Conservation (phyloP, 2,113 vertebrate species). For the Tenebrosternarchus preto region DNA sequence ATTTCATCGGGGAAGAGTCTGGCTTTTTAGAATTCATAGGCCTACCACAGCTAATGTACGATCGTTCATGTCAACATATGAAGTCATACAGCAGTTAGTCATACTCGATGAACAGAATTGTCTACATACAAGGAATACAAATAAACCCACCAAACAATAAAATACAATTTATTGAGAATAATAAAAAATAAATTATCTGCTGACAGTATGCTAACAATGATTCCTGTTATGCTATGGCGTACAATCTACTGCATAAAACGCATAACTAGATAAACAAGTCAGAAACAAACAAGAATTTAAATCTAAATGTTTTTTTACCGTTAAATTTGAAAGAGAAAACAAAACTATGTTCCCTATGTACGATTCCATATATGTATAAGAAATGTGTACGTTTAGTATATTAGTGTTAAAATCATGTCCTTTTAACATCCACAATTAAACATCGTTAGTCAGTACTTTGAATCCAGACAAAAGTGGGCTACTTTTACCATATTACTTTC, state of each 20-base stretch:
- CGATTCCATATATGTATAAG: not conserved
- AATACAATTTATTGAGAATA: constrained; percentile 93
- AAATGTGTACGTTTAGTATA: constrained; percentile 4
- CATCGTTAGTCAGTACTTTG: not conserved
- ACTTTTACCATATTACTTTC: not conserved
- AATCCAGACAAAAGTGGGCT: constrained; percentile 1
- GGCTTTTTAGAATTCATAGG: too few relatives aligned
- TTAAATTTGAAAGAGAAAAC: constrained; percentile 8
- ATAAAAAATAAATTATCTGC: constrained; percentile 98
- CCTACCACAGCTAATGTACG: too few relatives aligned
- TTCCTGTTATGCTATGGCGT: constrained; percentile 5
- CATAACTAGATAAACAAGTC: not conserved
- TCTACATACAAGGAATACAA: not conserved
- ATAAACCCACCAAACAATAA: constrained; percentile 76
- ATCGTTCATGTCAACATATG: too few relatives aligned
- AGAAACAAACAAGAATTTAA: not conserved
- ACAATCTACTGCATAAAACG: constrained; percentile 21
- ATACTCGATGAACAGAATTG: not conserved
- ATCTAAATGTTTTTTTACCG: not conserved
- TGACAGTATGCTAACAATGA: constrained; percentile 70
- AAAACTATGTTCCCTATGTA: constrained; percentile 4
- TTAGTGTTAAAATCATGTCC: constrained; percentile 28
- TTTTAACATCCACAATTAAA: constrained; percentile 17
- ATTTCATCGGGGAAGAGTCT: too few relatives aligned
- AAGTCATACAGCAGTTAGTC: too few relatives aligned